Evolutionary conservation across 2,888 invertebrate genomes (phyloP).

Genomic region (Dinocampus coccinellae): DNA sequence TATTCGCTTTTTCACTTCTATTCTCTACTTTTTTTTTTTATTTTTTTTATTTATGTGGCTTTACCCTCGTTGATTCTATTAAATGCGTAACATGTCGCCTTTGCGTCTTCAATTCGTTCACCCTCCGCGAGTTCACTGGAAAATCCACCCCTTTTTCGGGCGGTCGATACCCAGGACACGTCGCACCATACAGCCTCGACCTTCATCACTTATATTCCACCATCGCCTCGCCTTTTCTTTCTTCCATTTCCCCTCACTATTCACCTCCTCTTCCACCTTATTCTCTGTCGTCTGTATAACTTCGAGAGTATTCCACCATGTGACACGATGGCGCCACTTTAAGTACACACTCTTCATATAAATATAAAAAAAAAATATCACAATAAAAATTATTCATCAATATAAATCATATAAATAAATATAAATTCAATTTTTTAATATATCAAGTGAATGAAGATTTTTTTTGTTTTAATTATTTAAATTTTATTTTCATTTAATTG

Average conservation of each 20-base stretch:
- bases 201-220: conserved; percentile 40
- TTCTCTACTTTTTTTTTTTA: conserved; percentile 1
- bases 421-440: too few relatives aligned
- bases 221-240: conserved; percentile 55
- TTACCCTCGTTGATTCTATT: conserved; percentile 26
- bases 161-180: conserved; percentile 64
- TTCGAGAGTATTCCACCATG: conserved; percentile 19
- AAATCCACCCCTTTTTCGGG: conserved; percentile 66
- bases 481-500: too few relatives aligned
- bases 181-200: conserved; percentile 48
- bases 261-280: not conserved
- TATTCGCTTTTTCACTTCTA: not conserved
- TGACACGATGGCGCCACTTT: conserved; percentile 63
- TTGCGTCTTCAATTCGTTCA: conserved; percentile 27
- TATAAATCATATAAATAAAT: not conserved
- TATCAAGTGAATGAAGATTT: too few relatives aligned
- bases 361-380: not conserved
- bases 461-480: too few relatives aligned
- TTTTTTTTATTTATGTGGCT: not conserved
- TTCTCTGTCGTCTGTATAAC: not conserved
- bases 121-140: conserved; percentile 49
- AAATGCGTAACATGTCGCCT: conserved; percentile 38
- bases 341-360: conserved; percentile 49
- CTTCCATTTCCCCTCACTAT: conserved; percentile 31
- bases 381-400: conserved; percentile 32